phyloP scores from a whole-genome alignment of 1,140 invertebrate genomes.

The Aphelenchoides besseyi region DNA sequence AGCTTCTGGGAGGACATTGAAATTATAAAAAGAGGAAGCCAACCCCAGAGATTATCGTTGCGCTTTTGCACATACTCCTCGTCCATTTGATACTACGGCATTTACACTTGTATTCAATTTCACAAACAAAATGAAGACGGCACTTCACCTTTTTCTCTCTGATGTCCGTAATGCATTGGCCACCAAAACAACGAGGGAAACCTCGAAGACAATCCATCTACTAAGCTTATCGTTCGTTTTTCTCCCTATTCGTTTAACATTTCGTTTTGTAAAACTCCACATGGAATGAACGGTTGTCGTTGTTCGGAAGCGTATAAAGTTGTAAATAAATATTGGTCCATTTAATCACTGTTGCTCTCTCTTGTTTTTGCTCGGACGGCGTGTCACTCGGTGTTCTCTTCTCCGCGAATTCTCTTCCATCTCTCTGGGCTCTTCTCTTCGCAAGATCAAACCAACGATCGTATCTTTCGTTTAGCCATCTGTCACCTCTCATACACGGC shows the following conservation, averaged over 20 bases:
- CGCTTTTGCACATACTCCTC: background rate
- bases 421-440: background rate
- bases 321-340: background rate
- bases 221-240: background rate
- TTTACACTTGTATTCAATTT: background rate
- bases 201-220: no score
- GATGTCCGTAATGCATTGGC: no score
- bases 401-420: no score
- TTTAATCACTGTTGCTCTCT: background rate
- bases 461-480: no score
- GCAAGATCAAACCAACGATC: background rate
- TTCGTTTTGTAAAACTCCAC: background rate
- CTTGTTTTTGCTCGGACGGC: background rate
- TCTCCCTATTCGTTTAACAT: background rate
- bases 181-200: no score
- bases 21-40: constrained; percentile 8
- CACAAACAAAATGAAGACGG: background rate
- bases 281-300: constrained; percentile 2
- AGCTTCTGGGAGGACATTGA: constrained; percentile 11
- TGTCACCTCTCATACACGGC: background rate
- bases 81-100: background rate
- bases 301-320: background rate
- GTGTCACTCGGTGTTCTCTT: background rate
- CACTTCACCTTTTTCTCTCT: background rate
- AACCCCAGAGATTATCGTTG: constrained; percentile 11